These are phyloP conservation scores for Chrysotoxum bicinctum DNA, from an alignment of 2,888 invertebrate species.

Conservation along the genomic window DNA sequence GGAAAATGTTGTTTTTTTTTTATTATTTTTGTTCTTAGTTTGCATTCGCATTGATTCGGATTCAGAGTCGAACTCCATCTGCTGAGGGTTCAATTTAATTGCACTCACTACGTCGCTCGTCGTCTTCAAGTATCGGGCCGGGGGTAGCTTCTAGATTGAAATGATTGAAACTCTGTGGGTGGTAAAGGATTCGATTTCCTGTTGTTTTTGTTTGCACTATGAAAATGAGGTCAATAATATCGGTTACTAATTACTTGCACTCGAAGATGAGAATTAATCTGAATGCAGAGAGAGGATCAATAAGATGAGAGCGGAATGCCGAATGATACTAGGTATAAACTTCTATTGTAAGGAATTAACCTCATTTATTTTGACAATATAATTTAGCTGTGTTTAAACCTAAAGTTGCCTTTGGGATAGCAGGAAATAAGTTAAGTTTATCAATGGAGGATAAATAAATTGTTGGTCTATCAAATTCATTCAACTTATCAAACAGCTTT, in stretches of 20 bases:
- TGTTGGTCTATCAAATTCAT: not conserved
- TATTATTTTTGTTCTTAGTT: constrained; percentile 12
- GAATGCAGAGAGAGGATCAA: not conserved
- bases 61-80: constrained; percentile 8
- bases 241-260: constrained; percentile 66
- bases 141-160: not conserved
- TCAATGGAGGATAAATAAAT: not conserved
- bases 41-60: constrained; percentile 19
- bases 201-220: constrained; percentile 44
- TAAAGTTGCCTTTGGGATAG: not conserved
- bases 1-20: constrained; percentile 2
- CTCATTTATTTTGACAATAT: not conserved
- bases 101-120: constrained; percentile 32
- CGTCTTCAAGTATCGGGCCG: not conserved
- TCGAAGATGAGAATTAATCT: constrained; percentile 12
- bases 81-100: constrained; percentile 37
- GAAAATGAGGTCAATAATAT: constrained; percentile 60
- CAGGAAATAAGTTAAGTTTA: not conserved
- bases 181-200: constrained; percentile 33
- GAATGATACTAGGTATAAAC: not conserved
- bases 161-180: constrained; percentile 16
- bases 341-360: not conserved
- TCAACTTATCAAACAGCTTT: not conserved
- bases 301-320: not conserved
- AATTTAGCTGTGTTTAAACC: not conserved